phyloP scores from a whole-genome alignment of 2,888 invertebrate species.

The Cantharis rufa region DNA sequence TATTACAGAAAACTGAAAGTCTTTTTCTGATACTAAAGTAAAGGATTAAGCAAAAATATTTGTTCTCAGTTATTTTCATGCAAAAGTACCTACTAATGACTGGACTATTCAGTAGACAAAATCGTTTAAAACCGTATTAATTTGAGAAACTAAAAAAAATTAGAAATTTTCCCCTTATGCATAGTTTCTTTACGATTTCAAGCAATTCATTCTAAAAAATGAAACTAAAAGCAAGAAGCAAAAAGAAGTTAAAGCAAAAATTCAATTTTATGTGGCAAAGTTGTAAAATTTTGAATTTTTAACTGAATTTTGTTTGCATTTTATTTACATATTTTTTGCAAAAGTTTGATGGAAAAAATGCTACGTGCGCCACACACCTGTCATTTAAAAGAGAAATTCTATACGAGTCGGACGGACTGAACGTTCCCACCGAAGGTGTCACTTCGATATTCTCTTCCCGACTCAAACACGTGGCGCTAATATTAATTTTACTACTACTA shows the following conservation, averaged over 20 bases:
- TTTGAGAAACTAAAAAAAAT: neutral
- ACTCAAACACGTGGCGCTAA: neutral
- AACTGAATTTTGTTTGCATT: neutral
- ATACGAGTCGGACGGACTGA: constrained; percentile 52
- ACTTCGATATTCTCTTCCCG: constrained; percentile 45
- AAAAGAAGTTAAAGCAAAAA: neutral
- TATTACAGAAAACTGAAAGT: too few relatives aligned
- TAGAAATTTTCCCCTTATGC: too few relatives aligned
- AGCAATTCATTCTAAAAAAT: neutral
- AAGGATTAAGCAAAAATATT: too few relatives aligned
- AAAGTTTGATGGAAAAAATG: neutral
- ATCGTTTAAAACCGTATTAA: neutral
- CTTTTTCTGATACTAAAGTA: too few relatives aligned
- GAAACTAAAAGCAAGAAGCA: neutral
- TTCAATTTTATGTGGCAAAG: neutral
- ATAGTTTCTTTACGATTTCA: too few relatives aligned
- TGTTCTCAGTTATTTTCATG: too few relatives aligned
- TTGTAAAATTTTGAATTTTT: neutral
- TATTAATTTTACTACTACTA: constrained; percentile 16
- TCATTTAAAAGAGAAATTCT: constrained; percentile 43
- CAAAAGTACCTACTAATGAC: too few relatives aligned
- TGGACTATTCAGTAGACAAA: too few relatives aligned
- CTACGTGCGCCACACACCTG: constrained; percentile 45
- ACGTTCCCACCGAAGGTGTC: constrained; percentile 46
- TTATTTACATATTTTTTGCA: neutral